Conservation (phyloP, 2,888 invertebrate genomes). For the Eudiplozoon nipponicum region DNA sequence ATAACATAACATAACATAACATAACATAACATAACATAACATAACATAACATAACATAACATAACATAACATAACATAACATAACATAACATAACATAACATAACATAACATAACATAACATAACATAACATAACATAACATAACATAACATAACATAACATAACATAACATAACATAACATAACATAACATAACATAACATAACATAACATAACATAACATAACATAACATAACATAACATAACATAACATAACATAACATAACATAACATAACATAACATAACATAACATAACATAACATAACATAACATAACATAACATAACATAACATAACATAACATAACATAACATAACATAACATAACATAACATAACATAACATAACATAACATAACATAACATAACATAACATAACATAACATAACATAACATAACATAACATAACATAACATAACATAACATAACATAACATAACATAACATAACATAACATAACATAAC, state of each 20-base stretch:
- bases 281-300: constrained; percentile 2
- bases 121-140: constrained; percentile 1
- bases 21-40: no score
- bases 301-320: constrained; percentile 2
- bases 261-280: constrained; percentile 5
- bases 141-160: constrained; percentile 2
- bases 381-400: background rate
- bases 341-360: constrained; percentile 2
- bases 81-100: background rate
- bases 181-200: background rate
- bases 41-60: no score
- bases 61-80: no score
- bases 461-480: background rate
- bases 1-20: no score
- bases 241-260: no score
- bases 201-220: constrained; percentile 4
- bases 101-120: background rate
- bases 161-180: background rate
- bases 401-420: background rate
- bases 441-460: background rate
- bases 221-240: no score
- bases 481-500: background rate
- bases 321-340: background rate
- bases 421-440: constrained; percentile 1
- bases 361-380: background rate